Evolutionary conservation across 2,888 invertebrate genomes (phyloP).

Genomic region (Alloplasta piceator): DNA sequence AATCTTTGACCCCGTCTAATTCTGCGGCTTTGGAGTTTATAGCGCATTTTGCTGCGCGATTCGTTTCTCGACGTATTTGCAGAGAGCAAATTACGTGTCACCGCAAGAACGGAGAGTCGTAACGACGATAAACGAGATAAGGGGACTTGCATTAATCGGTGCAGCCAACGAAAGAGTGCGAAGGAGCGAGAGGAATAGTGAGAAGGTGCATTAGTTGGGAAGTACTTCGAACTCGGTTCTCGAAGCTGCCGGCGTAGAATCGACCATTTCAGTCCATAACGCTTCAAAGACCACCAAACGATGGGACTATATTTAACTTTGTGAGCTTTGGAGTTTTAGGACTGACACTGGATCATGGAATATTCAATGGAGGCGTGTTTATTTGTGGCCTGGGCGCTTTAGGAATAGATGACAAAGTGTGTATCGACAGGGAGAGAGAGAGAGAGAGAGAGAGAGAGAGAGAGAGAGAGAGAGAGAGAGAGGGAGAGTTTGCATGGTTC

Average conservation of each 20-base stretch:
- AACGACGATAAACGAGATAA: constrained; percentile 62
- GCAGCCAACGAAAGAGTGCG: background rate
- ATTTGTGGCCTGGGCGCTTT: constrained; percentile 46
- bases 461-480: constrained; percentile 16
- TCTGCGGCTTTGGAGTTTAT: constrained; percentile 7
- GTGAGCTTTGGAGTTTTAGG: constrained; percentile 53
- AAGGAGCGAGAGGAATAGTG: constrained; percentile 1
- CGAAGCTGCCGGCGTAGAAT: constrained; percentile 48
- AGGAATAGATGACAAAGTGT: constrained; percentile 45
- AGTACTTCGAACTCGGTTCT: constrained; percentile 50
- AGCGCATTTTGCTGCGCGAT: constrained; percentile 11
- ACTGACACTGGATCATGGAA: constrained; percentile 57
- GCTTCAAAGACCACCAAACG: constrained; percentile 50
- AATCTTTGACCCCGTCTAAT: constrained; percentile 11
- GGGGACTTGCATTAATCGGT: constrained; percentile 17
- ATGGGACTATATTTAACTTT: constrained; percentile 56
- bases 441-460: constrained; percentile 11
- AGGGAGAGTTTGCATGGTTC: constrained; percentile 22
- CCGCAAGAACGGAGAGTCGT: constrained; percentile 47
- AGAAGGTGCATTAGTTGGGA: constrained; percentile 33
- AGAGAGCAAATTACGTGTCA: constrained; percentile 46
- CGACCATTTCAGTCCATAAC: constrained; percentile 37
- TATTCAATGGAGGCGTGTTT: constrained; percentile 45
- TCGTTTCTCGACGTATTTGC: constrained; percentile 48
- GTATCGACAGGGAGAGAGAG: constrained; percentile 5